These are phyloP conservation scores for Dinoponera quadriceps DNA, from an alignment of 1,140 invertebrate species.

Conservation along the genomic window DNA sequence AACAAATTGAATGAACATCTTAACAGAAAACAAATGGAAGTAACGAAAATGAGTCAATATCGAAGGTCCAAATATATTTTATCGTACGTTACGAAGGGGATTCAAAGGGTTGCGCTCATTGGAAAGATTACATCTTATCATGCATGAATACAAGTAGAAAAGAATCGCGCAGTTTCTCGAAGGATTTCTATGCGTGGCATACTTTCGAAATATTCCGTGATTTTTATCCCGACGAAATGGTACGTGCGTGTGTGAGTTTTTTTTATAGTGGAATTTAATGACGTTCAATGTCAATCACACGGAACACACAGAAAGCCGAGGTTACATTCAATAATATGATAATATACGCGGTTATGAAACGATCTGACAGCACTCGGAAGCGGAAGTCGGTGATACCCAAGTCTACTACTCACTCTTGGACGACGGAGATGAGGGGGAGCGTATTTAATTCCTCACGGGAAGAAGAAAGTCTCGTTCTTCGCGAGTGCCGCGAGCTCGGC, in stretches of 20 bases:
- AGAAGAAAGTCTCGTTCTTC: background rate
- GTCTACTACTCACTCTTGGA: conserved; percentile 36
- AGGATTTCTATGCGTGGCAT: background rate
- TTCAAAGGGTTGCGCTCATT: too few species aligned
- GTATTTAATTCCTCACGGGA: background rate
- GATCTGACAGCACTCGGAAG: background rate
- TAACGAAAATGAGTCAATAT: too few species aligned
- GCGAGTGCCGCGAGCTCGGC: background rate
- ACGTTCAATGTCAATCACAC: background rate
- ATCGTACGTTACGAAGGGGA: too few species aligned
- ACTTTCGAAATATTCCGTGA: background rate
- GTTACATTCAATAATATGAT: background rate
- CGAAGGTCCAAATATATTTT: too few species aligned
- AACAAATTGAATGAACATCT: too few species aligned
- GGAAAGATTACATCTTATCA: background rate
- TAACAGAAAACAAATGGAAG: too few species aligned
- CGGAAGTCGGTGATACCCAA: background rate
- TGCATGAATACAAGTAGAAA: background rate
- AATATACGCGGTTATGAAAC: background rate
- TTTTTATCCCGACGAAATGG: background rate
- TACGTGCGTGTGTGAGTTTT: background rate
- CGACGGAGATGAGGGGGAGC: background rate
- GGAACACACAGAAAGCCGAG: background rate
- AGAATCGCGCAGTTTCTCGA: background rate
- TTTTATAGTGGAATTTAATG: background rate